phyloP scores from a whole-genome alignment of 2,797 vertebrate genomes.

The Onychomys leucogaster region DNA sequence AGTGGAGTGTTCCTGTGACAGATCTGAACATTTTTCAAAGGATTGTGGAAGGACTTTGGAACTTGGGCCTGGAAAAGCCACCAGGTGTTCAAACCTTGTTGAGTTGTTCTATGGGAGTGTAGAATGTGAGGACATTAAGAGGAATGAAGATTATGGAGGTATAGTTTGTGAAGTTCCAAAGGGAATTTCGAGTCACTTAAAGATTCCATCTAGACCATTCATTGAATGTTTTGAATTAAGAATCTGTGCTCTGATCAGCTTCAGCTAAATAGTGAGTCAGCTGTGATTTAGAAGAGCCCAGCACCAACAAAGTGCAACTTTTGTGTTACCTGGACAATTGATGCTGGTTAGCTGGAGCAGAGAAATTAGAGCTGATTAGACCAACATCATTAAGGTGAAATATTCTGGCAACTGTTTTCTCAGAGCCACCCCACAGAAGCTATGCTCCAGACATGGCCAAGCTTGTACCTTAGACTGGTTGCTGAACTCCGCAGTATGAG shows the following conservation, averaged over 20 bases:
- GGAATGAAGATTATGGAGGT: background rate
- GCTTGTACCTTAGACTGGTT: background rate
- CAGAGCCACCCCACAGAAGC: background rate
- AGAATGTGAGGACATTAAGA: background rate
- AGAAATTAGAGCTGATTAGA: background rate
- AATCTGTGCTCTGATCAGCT: background rate
- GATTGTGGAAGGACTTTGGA: background rate
- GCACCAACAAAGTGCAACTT: background rate
- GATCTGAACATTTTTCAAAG: background rate
- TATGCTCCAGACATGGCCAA: background rate
- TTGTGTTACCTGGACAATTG: background rate
- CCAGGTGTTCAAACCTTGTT: background rate
- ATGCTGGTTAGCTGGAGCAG: background rate
- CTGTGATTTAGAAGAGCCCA: background rate
- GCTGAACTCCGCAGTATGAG: background rate
- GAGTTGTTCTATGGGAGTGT: background rate
- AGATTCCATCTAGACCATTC: background rate
- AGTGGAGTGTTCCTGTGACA: background rate
- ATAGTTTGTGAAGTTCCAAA: background rate
- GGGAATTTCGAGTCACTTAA: background rate
- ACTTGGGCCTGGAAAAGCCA: background rate
- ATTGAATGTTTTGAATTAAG: background rate
- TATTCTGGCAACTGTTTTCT: background rate
- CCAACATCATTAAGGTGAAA: background rate
- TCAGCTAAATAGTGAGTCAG: background rate